Evolutionary conservation across 2,888 invertebrate genomes (phyloP).

Genomic region (Eulithis testata): DNA sequence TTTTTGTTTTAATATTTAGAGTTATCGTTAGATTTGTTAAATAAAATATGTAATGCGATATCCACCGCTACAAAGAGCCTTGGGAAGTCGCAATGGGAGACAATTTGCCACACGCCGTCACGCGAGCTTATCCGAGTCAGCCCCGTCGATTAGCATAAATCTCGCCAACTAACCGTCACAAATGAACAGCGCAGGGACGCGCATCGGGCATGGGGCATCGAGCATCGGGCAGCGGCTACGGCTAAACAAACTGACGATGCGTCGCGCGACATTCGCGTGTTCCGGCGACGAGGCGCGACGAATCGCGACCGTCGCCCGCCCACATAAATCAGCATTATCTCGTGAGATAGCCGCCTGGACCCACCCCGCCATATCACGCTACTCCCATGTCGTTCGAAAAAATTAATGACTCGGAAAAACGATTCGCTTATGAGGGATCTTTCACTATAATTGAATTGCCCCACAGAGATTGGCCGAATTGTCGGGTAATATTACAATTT

Average conservation of each 20-base stretch:
- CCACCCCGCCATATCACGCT: constrained; percentile 79
- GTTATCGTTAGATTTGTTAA: constrained; percentile 40
- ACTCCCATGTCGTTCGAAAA: constrained; percentile 83
- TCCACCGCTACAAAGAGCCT: constrained; percentile 66
- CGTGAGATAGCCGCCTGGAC: constrained; percentile 81
- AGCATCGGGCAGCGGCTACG: constrained; percentile 39
- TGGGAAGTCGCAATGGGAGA: constrained; percentile 74
- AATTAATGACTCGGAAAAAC: constrained; percentile 85
- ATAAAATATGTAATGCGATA: constrained; percentile 61
- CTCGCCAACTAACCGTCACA: constrained; percentile 82
- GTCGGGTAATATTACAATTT: constrained; percentile 62
- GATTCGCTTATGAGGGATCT: constrained; percentile 85
- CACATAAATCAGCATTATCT: constrained; percentile 85
- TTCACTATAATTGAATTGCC: constrained; percentile 84
- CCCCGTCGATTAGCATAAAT: constrained; percentile 84
- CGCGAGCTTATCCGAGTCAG: constrained; percentile 78
- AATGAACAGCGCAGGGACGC: constrained; percentile 65
- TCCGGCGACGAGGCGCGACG: constrained; percentile 76
- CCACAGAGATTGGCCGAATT: constrained; percentile 77
- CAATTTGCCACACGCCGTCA: constrained; percentile 81
- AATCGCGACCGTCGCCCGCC: constrained; percentile 79
- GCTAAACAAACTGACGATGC: constrained; percentile 67
- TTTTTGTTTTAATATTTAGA: constrained; percentile 1
- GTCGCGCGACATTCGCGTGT: constrained; percentile 64
- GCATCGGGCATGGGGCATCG: constrained; percentile 45